Evolutionary conservation across 2,888 invertebrate species (phyloP), one percentile per base, ranked within the genome.

Genomic region (Kryphioiulus occultus): DNA sequence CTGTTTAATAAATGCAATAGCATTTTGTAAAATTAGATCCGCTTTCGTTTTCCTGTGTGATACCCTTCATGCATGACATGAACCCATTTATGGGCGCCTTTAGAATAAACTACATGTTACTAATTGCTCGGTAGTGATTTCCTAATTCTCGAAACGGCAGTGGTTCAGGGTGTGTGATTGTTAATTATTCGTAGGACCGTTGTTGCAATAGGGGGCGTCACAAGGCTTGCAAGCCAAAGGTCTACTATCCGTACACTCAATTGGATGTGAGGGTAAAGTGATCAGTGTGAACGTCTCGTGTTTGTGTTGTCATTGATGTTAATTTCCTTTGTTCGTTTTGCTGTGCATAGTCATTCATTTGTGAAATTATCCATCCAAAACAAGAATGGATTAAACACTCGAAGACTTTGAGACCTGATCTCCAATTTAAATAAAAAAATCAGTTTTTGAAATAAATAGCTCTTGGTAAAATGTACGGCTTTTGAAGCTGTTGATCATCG

Each of bases 181-280:
- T 35, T 42, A 84, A 84, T 84, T 84, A 42, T 86, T 86, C 86
- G 42, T 47, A 87, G 87, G 87, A 87, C 30, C 68, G 83, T 26
- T 87, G 87, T 42, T 68, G 68, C 68, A 68, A 68, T 68, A 84
- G 83, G 78, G 83, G 30, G 42, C 87, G 83, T 19, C 35, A 82
- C 87, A 87, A 78, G 22, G 87, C 83, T 39, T 84, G 78, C 42
- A 87, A 47, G 44, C 87, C 87, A 42, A 39, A 87, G 26, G 78
- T 87, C 87, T 87, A 88, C 39, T 85, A 88, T 85, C 85, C 53
- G 35, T 47, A 88, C 44, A 32, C 86, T 22, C 87, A 82, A 12
- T 83, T 84, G 15, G 30, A 68, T 87, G 83, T 44, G 17, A 86
- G 59, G n/a, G 87, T 87, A 87, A 87, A 39, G 30, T 39, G 35